Base-by-base conservation (phyloP, 2,888 invertebrate species). In the Muscina levida region DNA sequence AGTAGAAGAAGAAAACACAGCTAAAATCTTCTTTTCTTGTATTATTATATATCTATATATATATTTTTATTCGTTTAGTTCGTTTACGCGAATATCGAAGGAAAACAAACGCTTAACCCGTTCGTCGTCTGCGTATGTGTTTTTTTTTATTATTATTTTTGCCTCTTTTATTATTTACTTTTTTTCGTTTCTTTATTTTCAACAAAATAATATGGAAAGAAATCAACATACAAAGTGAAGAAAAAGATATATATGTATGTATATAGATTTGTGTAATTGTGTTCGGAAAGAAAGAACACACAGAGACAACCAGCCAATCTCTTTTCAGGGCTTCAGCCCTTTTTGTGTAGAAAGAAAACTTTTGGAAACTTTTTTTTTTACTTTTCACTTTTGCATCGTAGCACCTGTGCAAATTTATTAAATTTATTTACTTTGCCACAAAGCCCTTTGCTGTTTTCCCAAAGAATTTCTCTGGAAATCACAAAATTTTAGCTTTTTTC, bases 91-190 rank as follows among this genome's bases (percentile, higher is more conserved):
- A 13, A 22, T 22, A 53, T 22, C n/a, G 42, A 62, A 42, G 1
- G 11, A 39, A 39, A 19, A 62, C 22, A 62, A 37, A 17, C 48
- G 48, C 24, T 22, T 66, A 67, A 67, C 53, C 26, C 57, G 79
- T n/a, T n/a, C n/a, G n/a, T n/a, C n/a, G n/a, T 72, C 79, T 75
- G 62, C 68, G 56, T 80, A 46, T 65, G 39, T 39, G 53, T 39
- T 37, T 56, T 37, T 68, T 42, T 31, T 31, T n/a, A n/a, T 72
- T 66, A 24, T 39, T 65, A 66, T 73, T 73, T 46, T 66, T 51
- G 65, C 24, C 11, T 31, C 1, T 53, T 53, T 53, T 53, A 13
- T n/a, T 11, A 8, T 31, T 31, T 37, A 13, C 44, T 2, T 53
- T 53, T 48, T 48, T 48, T 10, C 8, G 19, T 10, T 48, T 48